Conservation (phyloP, 92 coral and sea anemone genomes). For the Phymanthus crucifer region DNA sequence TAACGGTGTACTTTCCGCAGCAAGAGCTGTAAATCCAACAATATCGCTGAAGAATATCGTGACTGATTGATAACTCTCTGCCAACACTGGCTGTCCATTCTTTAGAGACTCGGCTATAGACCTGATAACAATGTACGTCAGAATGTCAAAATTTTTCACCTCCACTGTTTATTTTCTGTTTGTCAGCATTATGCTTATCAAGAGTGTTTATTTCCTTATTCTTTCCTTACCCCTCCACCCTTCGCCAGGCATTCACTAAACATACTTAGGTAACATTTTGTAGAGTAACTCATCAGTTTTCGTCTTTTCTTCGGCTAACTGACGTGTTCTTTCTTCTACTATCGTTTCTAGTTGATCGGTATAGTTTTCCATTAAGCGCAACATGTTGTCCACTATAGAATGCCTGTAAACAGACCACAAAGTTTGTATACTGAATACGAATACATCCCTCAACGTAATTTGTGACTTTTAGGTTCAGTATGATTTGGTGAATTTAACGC, state of each 20-base stretch:
- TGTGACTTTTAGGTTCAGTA: too few species aligned
- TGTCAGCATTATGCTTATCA: background rate
- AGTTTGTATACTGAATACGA: background rate
- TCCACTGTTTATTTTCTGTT: background rate
- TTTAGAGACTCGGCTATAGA: conserved; percentile 71
- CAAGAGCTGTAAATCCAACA: conserved; percentile 76
- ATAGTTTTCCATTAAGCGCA: conserved; percentile 79
- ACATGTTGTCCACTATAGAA: conserved; percentile 77
- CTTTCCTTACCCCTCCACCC: conserved; percentile 40
- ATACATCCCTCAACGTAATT: background rate
- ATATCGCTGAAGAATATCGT: conserved; percentile 78
- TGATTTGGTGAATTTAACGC: too few species aligned
- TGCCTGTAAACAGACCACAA: conserved; percentile 20
- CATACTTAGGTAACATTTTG: conserved; percentile 82
- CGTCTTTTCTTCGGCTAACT: conserved; percentile 75
- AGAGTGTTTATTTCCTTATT: background rate
- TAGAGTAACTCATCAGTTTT: conserved; percentile 77
- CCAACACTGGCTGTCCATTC: conserved; percentile 65
- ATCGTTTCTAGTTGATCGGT: conserved; percentile 72
- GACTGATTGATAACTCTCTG: conserved; percentile 63
- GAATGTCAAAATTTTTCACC: conserved; percentile 25
- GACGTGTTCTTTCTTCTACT: conserved; percentile 73
- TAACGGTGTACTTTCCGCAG: conserved; percentile 65
- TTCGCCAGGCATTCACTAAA: background rate
- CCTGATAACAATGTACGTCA: background rate